Evolutionary conservation across 1,140 invertebrate genomes (phyloP), one percentile per base, ranked within the genome.

Genomic region (Pentalonia nigronervosa): DNA sequence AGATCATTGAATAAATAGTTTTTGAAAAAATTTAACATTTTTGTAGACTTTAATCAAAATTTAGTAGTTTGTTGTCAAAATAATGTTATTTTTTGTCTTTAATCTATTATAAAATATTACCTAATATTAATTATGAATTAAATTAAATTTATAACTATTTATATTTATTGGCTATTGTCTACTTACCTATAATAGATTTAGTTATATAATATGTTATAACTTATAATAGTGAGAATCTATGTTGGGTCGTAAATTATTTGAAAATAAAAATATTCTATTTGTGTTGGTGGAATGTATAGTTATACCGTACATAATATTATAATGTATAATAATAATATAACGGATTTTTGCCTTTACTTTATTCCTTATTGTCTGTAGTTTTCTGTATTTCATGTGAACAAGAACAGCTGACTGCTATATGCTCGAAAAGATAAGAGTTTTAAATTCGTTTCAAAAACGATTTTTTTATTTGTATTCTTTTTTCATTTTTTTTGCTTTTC

Each of bases 361-460:
- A 87, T 48, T 45, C 25, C 4, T n/a, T 67, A 20, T 30, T 76
- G 60, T 76, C 60, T n/a, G 50, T 53, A 53, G 81, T 83, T 83
- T 83, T 17, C 34, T 45, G 41, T n/a, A 87, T n/a, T 87, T 30
- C 67, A 67, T 81, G 90, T 81, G 90, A 91, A 67, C n/a, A 23
- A 48, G 20, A 83, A 76, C 90, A 91, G 30, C 45, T 81, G 90
- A 81, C 60, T 91, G 25, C 30, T 91, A 47, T 91, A 41, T 41
- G 20, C 90, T 76, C 20, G 30, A 34, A 47, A 48, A 91, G 41
- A 91, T 91, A 91, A 81, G 60, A 81, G 30, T 36, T 67, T 76
- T 81, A 91, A 91, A 81, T 91, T 48, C 60, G 56, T 91, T 92
- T 92, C 45, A 14, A 92, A 91, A 92, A 84, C 67, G 76, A 47